Evolutionary conservation across 2,888 invertebrate genomes (phyloP), one percentile per base, ranked within the genome.

Genomic region (Mythimna loreyi): DNA sequence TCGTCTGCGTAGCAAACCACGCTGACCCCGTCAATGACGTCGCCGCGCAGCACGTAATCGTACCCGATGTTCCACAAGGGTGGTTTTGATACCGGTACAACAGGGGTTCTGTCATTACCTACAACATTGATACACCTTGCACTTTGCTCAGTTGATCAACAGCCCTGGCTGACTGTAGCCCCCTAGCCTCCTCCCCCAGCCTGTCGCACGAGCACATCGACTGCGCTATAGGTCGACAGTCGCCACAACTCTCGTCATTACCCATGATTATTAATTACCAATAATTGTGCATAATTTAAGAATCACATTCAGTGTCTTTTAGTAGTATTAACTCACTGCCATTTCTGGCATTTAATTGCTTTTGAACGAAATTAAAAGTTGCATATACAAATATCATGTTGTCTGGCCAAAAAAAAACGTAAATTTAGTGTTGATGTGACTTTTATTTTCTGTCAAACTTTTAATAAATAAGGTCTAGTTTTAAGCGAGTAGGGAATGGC

Each of bases 201-300:
- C 30, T 50, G 52, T 40, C 71, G 25, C 9, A 1, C 9, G 21
- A 21, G 21, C 30, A n/a, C 19, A 21, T 13, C 36, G 30, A 21
- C 25, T 28, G 59, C 30, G 21, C 66, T 59, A 40, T 57, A 66
- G 74, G 76, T 78, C 79, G 72, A 61, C 79, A 81, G 84, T 79
- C 70, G 84, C 61, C 75, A 82, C 82, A 82, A 69, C 59, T 83
- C 84, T 61, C 13, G 57, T 74, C 68, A 74, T 71, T 67, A 66
- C 55, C 57, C 76, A 72, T 66, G 59, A 68, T 81, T 83, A 70
- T 70, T 78, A 40, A 69, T 66, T 64, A 77, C 68, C 61, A 67
- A 70, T 72, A 67, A 69, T 77, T 69, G 59, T 68, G 70, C 69
- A 73, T 82, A 73, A 64, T 69, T 69, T 83, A 73, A 66, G 68